Base-by-base conservation (phyloP, 2,113 vertebrate species). In the Bolborhynchus lineola region DNA sequence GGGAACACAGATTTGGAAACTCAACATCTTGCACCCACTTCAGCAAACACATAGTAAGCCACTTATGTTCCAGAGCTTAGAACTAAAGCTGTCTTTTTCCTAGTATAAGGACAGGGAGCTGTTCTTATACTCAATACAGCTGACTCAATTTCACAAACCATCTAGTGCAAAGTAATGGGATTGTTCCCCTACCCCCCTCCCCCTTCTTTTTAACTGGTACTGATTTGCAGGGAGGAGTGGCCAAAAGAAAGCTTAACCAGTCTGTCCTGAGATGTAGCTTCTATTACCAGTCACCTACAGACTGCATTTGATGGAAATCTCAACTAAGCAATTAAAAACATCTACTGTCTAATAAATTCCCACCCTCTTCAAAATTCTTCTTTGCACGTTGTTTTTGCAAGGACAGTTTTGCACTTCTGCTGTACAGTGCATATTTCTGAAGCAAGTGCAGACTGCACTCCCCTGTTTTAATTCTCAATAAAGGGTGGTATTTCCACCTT, bases 371-470 rank as follows among this genome's bases (percentile, higher is more conserved):
- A 82, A 67, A 94, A 65, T 49, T 79, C 26, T 83, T 42, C 49
- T 88, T 80, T 62, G 25, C 17, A 10, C 39, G 17, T 41, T n/a
- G 26, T 49, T 60, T 42, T 55, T 12, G 8, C 68, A 90, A 94
- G 60, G 82, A 53, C 42, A 82, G 10, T 81, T 85, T 71, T 91
- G 46, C 39, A 83, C 57, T 93, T 94, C 37, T 94, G 70, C 57
- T 81, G 60, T 76, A 82, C 35, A 62, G 12, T 74, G 31, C 63
- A 72, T 28, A 26, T 69, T 88, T 41, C 50, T 82, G 76, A 96
- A 79, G 63, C 19, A 82, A 83, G 46, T 91, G 69, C 8, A n/a
- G 74, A 71, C 35, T 65, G 37, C 59, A 69, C 50, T 68, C 35
- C 69, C 33, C 55, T 53, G 3, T 50, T 90, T 79, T 44, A 11